Percentiles rank a stretch among this genome's conserved stretches.
Conservation (phyloP, 2,113 vertebrate genomes). For the Thalassoma bifasciatum region DNA sequence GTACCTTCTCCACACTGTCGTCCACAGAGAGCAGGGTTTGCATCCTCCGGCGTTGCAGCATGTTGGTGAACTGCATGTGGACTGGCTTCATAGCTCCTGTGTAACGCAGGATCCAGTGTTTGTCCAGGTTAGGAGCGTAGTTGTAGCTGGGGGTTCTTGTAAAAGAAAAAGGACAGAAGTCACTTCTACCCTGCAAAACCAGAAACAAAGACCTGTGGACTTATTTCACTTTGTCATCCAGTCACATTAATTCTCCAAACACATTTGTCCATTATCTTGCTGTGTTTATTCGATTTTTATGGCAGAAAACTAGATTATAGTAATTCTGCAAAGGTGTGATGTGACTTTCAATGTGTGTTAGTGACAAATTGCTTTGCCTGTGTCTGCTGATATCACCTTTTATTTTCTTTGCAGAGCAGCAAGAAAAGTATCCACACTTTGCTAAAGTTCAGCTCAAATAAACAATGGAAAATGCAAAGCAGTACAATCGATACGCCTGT, state of each 20-base stretch:
- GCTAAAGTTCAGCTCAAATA: slow-evolving; percentile 48
- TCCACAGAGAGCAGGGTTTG: slow-evolving; percentile 97
- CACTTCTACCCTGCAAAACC: slow-evolving; percentile 2
- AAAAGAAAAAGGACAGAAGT: not conserved
- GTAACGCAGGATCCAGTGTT: slow-evolving; percentile 98
- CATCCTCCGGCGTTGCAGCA: slow-evolving; percentile 94
- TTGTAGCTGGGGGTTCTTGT: slow-evolving; percentile 96
- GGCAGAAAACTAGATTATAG: slow-evolving; percentile 36
- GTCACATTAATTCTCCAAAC: too few species aligned
- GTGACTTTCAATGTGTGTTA: too few species aligned
- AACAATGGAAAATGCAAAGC: slow-evolving; percentile 57
- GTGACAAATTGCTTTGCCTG: slow-evolving; percentile 32
- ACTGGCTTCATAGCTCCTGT: slow-evolving; percentile 97
- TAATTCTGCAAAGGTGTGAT: slow-evolving; percentile 14
- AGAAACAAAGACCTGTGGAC: not conserved
- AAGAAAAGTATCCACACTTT: slow-evolving; percentile 53
- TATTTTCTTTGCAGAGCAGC: slow-evolving; percentile 31
- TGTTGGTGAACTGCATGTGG: slow-evolving; percentile 98
- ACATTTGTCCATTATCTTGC: slow-evolving; percentile 6
- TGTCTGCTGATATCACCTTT: slow-evolving; percentile 27
- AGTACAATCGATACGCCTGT: slow-evolving; percentile 57
- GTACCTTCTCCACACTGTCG: slow-evolving; percentile 94
- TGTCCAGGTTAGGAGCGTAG: slow-evolving; percentile 95
- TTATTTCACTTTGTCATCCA: not conserved
- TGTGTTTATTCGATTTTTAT: slow-evolving; percentile 6